phyloP scores from a whole-genome alignment of 2,797 vertebrate species.

The Pangasius djambal region DNA sequence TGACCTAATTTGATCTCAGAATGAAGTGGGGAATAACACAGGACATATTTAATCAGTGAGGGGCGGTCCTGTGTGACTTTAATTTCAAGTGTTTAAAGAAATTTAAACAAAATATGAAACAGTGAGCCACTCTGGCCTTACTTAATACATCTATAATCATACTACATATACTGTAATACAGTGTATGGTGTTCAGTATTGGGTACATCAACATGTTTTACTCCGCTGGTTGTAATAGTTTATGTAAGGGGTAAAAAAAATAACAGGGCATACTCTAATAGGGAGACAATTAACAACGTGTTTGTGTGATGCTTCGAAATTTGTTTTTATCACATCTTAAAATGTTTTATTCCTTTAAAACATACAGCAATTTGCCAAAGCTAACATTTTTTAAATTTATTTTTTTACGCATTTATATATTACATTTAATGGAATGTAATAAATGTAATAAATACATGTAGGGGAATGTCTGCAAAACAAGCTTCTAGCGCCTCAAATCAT shows the following conservation, averaged over 20 bases:
- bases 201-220: not conserved
- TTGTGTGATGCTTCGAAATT: not conserved
- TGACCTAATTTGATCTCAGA: constrained; percentile 11
- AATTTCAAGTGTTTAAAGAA: not conserved
- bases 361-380: not conserved
- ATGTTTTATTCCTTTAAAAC: not conserved
- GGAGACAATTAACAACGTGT: not conserved
- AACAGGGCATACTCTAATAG: not conserved
- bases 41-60: constrained; percentile 11
- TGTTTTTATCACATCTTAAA: not conserved
- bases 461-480: not conserved
- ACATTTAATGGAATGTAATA: not conserved
- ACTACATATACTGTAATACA: not conserved
- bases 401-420: not conserved
- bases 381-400: not conserved
- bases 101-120: not conserved
- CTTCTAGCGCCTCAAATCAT: not conserved
- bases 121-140: not conserved
- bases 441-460: not conserved
- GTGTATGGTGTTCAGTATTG: not conserved
- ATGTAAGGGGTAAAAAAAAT: not conserved
- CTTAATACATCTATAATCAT: not conserved
- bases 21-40: not conserved
- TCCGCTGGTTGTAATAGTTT: not conserved
- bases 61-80: not conserved